Evolutionary conservation across 2,113 vertebrate species (phyloP).

Genomic region (mouse (Mus musculus)): GRCm39 chr2:135450501-135451000

Average conservation of each 20-base stretch:
- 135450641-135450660: background rate
- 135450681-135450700: background rate
- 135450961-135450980: background rate
- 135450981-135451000: background rate
- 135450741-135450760: background rate
- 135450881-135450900: slow-evolving; percentile 5
- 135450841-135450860: slow-evolving; percentile 49
- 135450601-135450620: background rate
- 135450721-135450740: background rate
- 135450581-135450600: background rate
- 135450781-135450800: background rate
- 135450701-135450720: slow-evolving; percentile 2
- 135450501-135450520: background rate
- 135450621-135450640: background rate
- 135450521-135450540: background rate
- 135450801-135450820: background rate
- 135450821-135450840: background rate
- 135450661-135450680: background rate
- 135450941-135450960: background rate
- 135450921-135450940: background rate
- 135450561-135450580: background rate
- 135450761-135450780: background rate
- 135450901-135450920: background rate
- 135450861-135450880: background rate
- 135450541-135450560: background rate